phyloP scores from a whole-genome alignment of 2,797 vertebrate species.

The Peromyscus eremicus region DNA sequence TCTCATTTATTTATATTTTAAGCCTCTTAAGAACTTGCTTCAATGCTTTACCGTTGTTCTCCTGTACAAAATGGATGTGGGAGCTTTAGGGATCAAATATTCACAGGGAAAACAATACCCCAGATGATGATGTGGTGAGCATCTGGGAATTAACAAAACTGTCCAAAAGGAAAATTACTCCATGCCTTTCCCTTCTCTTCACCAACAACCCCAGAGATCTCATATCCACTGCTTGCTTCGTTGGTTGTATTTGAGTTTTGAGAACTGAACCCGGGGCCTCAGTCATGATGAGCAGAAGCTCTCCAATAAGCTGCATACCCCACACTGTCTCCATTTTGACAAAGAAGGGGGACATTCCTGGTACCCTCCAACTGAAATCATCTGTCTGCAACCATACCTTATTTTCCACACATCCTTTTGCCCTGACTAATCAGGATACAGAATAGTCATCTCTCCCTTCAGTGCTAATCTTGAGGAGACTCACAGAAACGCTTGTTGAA shows the following conservation, averaged over 20 bases:
- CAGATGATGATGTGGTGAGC: background rate
- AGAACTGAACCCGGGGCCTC: background rate
- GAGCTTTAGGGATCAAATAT: constrained; percentile 5
- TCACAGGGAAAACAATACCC: background rate
- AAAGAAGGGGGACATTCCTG: constrained; percentile 1
- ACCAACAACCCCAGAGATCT: background rate
- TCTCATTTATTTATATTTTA: background rate
- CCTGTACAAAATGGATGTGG: background rate
- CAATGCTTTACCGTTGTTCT: background rate
- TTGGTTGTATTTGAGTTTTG: background rate
- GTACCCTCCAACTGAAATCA: background rate
- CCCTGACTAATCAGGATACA: background rate
- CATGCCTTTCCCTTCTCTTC: background rate
- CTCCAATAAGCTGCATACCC: background rate
- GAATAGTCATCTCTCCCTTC: background rate
- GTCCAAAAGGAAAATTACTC: background rate
- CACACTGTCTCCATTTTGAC: background rate
- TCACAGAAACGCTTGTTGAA: constrained; percentile 23
- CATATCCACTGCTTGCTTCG: background rate
- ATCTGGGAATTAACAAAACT: constrained; percentile 19
- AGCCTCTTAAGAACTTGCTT: constrained; percentile 18
- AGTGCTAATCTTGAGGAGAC: background rate
- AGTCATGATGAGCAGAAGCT: background rate
- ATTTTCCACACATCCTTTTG: constrained; percentile 15
- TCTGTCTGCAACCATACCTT: background rate